Conservation (phyloP, 2,797 vertebrate genomes). For the Acanthurus tractus region DNA sequence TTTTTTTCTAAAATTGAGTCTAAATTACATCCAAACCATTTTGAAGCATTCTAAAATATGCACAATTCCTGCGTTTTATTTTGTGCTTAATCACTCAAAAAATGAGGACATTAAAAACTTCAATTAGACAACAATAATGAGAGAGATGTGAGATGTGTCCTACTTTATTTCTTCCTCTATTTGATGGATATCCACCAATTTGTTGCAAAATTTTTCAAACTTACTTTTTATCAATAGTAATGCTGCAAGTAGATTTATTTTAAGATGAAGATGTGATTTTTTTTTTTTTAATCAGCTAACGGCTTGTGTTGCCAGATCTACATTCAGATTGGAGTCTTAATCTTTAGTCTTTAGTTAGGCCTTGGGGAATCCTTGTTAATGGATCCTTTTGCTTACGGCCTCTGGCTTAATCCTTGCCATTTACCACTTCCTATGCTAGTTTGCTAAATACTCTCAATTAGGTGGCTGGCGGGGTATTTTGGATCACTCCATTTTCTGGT, state of each 20-base stretch:
- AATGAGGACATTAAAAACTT: neutral
- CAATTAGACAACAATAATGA: neutral
- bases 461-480: conserved; percentile 79
- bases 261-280: conserved; percentile 42
- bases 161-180: neutral
- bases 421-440: conserved; percentile 83
- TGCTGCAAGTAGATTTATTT: conserved; percentile 39
- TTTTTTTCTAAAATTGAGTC: neutral
- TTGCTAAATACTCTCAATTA: conserved; percentile 88
- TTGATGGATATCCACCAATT: neutral
- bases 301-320: conserved; percentile 57
- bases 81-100: neutral
- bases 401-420: conserved; percentile 86
- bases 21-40: neutral
- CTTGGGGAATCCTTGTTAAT: conserved; percentile 86
- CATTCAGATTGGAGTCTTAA: conserved; percentile 74
- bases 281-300: conserved; percentile 47
- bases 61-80: neutral
- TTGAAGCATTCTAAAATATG: neutral
- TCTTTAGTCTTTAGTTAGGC: conserved; percentile 82
- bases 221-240: conserved; percentile 33
- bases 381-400: conserved; percentile 80
- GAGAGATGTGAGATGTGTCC: neutral
- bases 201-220: conserved; percentile 8
- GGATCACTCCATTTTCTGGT: conserved; percentile 71